Conservation (phyloP, 2,113 vertebrate species). For the Leptobrachium leishanense region DNA sequence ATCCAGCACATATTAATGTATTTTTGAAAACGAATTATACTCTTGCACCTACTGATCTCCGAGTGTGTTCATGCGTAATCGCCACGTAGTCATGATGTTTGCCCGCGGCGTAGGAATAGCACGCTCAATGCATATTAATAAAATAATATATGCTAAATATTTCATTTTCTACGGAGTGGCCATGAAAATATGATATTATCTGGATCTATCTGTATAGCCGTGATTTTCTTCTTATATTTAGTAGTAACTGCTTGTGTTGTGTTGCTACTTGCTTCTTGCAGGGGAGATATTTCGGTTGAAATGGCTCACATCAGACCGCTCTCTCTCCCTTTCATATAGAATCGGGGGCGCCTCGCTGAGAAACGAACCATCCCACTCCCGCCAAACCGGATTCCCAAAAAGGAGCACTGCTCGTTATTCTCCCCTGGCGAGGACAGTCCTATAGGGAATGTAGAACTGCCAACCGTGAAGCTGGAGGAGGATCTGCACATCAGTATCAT, state of each 20-base stretch:
- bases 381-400: constrained; percentile 83
- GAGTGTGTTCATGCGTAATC: neutral
- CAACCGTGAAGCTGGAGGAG: constrained; percentile 89
- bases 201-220: neutral
- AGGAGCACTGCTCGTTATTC: constrained; percentile 83
- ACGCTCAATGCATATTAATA: neutral
- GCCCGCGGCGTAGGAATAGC: neutral
- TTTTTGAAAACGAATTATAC: neutral
- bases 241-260: neutral
- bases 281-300: neutral
- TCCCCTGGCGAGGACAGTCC: constrained; percentile 83
- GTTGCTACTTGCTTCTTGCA: neutral
- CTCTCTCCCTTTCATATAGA: constrained; percentile 65
- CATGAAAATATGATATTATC: neutral
- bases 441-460: constrained; percentile 76
- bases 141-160: neutral
- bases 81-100: neutral
- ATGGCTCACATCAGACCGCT: neutral
- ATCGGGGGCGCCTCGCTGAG: constrained; percentile 94
- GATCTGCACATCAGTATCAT: constrained; percentile 88
- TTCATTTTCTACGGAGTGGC: neutral
- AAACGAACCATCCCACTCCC: constrained; percentile 89
- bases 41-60: neutral
- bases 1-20: neutral
- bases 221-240: constrained; percentile 4